Evolutionary conservation across 2,888 invertebrate species (phyloP).

Genomic region (Pseudococcus jackbeardsleyi): DNA sequence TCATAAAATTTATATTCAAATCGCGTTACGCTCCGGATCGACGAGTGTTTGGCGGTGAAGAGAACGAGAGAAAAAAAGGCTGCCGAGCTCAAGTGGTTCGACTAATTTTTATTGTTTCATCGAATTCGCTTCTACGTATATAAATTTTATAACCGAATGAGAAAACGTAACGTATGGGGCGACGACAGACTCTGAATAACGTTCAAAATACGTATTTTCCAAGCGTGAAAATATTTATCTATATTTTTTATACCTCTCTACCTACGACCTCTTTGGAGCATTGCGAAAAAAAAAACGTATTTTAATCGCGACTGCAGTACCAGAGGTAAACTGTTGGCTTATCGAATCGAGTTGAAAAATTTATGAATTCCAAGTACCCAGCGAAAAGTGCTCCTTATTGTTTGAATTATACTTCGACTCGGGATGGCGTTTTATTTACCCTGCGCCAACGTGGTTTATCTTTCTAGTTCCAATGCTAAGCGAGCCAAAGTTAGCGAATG

Average conservation of each 20-base stretch:
- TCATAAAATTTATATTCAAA: slow-evolving; percentile 49
- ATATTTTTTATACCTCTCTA: not conserved
- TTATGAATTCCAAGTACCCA: slow-evolving; percentile 8
- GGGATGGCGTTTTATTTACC: not conserved
- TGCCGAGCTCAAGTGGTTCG: not conserved
- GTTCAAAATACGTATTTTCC: not conserved
- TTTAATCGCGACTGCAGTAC: not conserved
- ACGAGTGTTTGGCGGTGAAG: not conserved
- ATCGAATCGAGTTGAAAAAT: slow-evolving; percentile 7
- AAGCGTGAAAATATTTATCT: slow-evolving; percentile 27
- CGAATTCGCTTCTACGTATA: not conserved
- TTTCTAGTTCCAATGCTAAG: not conserved
- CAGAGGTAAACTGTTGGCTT: not conserved
- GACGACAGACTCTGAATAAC: not conserved
- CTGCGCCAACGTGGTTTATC: not conserved
- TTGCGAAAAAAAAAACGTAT: not conserved
- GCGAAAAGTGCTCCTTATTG: slow-evolving; percentile 12
- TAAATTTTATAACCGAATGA: not conserved
- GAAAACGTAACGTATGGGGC: not conserved
- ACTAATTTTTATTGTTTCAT: slow-evolving; percentile 40
- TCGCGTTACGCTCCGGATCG: slow-evolving; percentile 18
- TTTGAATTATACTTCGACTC: slow-evolving; percentile 7
- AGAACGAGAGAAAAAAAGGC: not conserved
- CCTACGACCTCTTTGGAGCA: not conserved
- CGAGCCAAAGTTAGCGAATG: not conserved